phyloP scores from a whole-genome alignment of 2,113 vertebrate genomes.

The Oreochromis niloticus region DNA sequence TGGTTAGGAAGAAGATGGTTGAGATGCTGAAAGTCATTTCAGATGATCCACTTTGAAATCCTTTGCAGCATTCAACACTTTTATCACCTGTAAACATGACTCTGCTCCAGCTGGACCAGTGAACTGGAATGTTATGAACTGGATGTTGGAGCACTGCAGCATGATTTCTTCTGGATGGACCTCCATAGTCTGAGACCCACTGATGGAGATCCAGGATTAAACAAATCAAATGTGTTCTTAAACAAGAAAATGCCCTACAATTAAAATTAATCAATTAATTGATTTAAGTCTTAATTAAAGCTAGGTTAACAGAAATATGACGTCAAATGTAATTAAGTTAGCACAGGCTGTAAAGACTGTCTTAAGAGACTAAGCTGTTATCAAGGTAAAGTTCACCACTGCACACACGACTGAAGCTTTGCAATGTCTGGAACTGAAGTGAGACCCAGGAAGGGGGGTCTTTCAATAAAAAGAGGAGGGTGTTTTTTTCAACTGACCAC shows the following conservation, averaged over 20 bases:
- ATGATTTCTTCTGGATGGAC: not conserved
- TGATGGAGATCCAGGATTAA: not conserved
- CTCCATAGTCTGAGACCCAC: not conserved
- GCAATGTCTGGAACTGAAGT: not conserved
- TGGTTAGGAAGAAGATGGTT: not conserved
- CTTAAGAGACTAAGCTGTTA: not conserved
- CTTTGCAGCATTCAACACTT: fast-evolving
- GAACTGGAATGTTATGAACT: not conserved
- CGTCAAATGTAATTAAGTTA: not conserved
- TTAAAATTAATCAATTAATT: not conserved
- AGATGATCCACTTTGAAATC: fast-evolving
- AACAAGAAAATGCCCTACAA: not conserved
- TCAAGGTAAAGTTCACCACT: not conserved
- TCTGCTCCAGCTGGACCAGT: not conserved
- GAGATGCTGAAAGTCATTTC: not conserved
- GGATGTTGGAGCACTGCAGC: fast-evolving
- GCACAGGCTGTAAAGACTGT: not conserved
- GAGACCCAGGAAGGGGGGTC: not conserved
- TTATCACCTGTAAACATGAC: fast-evolving
- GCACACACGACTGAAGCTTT: not conserved
- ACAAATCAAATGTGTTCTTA: not conserved
- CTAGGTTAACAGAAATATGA: not conserved
- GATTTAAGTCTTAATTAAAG: fast-evolving
- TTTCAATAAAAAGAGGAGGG: not conserved
- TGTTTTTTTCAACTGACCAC: not conserved